Conservation (phyloP, 1,140 invertebrate genomes). For the Ceratina calcarata region DNA sequence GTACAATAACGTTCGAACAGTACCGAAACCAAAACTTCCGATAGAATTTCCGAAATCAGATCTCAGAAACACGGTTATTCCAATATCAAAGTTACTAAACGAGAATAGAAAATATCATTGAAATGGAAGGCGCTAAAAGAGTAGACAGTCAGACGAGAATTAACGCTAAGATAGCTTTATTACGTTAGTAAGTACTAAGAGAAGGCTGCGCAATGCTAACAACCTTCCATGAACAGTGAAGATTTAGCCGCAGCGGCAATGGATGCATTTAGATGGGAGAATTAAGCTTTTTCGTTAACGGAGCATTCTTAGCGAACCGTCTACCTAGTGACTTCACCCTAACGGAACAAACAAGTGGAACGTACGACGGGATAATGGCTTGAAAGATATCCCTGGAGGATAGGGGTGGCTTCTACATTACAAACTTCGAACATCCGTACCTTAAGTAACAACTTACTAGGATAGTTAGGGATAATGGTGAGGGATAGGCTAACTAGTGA, state of each 20-base stretch:
- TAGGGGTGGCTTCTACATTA: conserved; percentile 7
- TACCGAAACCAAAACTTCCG: no score
- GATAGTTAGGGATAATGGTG: conserved; percentile 55
- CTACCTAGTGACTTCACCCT: not conserved
- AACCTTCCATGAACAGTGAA: conserved; percentile 54
- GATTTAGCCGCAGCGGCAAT: conserved; percentile 60
- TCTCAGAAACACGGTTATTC: not conserved
- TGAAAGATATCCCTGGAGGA: conserved; percentile 3
- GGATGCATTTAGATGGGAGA: conserved; percentile 74
- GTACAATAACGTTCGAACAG: no score
- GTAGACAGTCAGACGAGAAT: conserved; percentile 56
- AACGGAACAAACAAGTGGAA: conserved; percentile 12
- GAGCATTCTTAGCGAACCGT: not conserved
- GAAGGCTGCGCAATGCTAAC: conserved; percentile 52
- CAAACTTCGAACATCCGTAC: conserved; percentile 24
- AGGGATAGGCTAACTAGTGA: not conserved
- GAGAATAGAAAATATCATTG: conserved; percentile 30
- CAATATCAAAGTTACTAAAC: conserved; percentile 18
- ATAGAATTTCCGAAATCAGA: not conserved
- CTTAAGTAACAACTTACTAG: conserved; percentile 45
- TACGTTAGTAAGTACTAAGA: no score
- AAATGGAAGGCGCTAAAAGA: not conserved
- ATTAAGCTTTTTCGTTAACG: conserved; percentile 71
- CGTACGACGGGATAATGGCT: conserved; percentile 34
- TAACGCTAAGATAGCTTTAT: conserved; percentile 71